These are phyloP conservation scores for Metellina segmentata DNA, from an alignment of 2,888 invertebrate species.

Conservation along the genomic window DNA sequence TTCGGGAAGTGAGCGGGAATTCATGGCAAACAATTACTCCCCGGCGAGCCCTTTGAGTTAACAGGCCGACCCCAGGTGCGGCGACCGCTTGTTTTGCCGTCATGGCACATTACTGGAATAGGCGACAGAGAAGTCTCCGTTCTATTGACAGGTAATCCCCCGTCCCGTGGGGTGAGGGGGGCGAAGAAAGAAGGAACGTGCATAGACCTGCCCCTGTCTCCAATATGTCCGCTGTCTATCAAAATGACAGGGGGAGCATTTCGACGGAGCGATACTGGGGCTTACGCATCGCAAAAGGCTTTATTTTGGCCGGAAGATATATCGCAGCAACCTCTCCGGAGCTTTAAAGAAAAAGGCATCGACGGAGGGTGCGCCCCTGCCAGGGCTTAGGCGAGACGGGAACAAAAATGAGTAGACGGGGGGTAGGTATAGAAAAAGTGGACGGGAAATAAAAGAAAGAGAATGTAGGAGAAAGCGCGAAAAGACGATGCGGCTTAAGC, in stretches of 20 bases:
- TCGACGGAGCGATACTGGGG: conserved; percentile 29
- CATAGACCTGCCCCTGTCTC: conserved; percentile 57
- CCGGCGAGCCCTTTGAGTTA: conserved; percentile 65
- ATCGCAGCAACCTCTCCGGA: conserved; percentile 38
- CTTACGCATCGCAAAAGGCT: conserved; percentile 62
- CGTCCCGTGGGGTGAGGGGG: conserved; percentile 9
- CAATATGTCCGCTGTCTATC: conserved; percentile 76
- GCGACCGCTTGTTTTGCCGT: conserved; percentile 68
- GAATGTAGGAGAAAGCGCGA: conserved; percentile 25
- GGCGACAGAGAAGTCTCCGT: conserved; percentile 57
- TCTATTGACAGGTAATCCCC: conserved; percentile 76
- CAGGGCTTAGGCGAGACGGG: conserved; percentile 39
- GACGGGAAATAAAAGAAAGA: not conserved
- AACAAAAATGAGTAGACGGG: conserved; percentile 2
- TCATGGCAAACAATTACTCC: conserved; percentile 61
- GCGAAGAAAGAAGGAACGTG: not conserved
- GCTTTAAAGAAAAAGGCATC: conserved; percentile 43
- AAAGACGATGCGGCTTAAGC: conserved; percentile 53
- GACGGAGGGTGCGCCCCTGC: not conserved
- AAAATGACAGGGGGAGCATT: conserved; percentile 68
- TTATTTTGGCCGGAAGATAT: conserved; percentile 66
- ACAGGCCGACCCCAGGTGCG: conserved; percentile 66
- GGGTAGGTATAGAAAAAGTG: conserved; percentile 9
- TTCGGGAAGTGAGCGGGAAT: conserved; percentile 4
- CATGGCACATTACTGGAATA: conserved; percentile 70